Percentiles rank a stretch among this genome's conserved stretches.
Conservation (phyloP, 2,113 vertebrate genomes). For the Cyphomyrus plagiostoma region DNA sequence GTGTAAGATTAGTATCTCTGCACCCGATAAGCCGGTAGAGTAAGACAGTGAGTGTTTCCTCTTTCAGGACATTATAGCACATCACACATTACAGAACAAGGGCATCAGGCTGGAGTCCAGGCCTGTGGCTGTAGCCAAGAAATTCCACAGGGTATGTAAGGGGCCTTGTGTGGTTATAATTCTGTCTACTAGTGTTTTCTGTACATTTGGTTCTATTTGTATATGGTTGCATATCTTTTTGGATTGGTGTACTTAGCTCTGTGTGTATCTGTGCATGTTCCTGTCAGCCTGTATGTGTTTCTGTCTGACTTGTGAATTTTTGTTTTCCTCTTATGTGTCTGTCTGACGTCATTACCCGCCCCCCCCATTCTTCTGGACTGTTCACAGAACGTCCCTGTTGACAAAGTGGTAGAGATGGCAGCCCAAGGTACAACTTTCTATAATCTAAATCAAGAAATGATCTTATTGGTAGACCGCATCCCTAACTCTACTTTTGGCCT, state of each 20-base stretch:
- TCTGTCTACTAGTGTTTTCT: background rate
- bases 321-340: background rate
- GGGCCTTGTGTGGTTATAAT: background rate
- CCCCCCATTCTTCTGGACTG: slow-evolving; percentile 11
- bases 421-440: slow-evolving; percentile 45
- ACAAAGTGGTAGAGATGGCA: slow-evolving; percentile 35
- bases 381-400: slow-evolving; percentile 45
- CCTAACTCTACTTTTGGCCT: background rate
- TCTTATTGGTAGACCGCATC: background rate
- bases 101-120: slow-evolving; percentile 21
- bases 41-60: background rate
- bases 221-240: background rate
- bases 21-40: background rate
- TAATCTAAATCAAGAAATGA: background rate
- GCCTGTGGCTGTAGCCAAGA: slow-evolving; percentile 31
- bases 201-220: background rate
- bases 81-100: slow-evolving; percentile 6
- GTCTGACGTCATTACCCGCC: background rate
- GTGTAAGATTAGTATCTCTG: background rate
- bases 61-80: background rate
- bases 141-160: slow-evolving; percentile 37
- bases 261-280: background rate
- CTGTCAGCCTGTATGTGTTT: background rate
- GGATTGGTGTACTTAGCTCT: background rate
- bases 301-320: background rate